phyloP scores from a whole-genome alignment of 2,113 vertebrate species.

The Clarias batrachus region DNA sequence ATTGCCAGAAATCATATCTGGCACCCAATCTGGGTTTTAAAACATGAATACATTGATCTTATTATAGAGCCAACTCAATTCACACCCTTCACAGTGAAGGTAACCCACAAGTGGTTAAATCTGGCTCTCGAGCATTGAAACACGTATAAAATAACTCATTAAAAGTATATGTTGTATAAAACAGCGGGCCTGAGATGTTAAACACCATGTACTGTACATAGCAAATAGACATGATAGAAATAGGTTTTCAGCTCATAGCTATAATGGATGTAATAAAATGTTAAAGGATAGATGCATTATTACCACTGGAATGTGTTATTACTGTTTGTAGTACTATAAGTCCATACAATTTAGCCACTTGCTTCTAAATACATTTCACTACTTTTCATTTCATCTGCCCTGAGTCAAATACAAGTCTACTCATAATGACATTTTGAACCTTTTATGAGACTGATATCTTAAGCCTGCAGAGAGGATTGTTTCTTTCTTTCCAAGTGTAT shows the following conservation, averaged over 20 bases:
- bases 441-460: slow-evolving; percentile 21
- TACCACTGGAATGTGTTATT: not conserved
- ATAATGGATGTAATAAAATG: slow-evolving; percentile 5
- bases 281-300: not conserved
- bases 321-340: not conserved
- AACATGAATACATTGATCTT: not conserved
- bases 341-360: not conserved
- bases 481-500: slow-evolving; percentile 25
- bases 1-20: slow-evolving; percentile 17
- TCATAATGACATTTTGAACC: not conserved
- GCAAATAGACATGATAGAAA: not conserved
- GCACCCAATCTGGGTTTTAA: not conserved
- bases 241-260: not conserved
- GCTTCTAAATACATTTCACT: not conserved
- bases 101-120: slow-evolving; percentile 37
- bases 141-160: slow-evolving; percentile 12
- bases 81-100: not conserved
- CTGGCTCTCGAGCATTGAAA: not conserved
- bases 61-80: not conserved
- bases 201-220: not conserved
- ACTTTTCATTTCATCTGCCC: not conserved
- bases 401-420: slow-evolving; percentile 7
- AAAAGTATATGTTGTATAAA: slow-evolving; percentile 7
- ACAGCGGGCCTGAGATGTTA: slow-evolving; percentile 7
- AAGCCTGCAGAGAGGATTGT: slow-evolving; percentile 16